Base-by-base conservation (phyloP, 2,113 vertebrate species). In the Cephalopterus ornatus region DNA sequence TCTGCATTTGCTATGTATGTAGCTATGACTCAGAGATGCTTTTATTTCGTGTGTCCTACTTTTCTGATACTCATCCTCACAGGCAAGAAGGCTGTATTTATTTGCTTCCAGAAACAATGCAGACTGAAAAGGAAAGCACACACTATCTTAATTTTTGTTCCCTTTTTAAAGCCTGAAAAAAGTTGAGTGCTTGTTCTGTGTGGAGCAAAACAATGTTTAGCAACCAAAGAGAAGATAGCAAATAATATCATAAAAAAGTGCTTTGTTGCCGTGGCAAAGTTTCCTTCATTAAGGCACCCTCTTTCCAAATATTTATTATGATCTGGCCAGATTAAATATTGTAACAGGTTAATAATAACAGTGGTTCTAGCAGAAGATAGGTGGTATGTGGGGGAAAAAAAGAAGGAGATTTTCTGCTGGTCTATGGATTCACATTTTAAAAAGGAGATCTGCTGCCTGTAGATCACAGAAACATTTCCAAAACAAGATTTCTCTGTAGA, bases 11-110 rank as follows among this genome's bases (percentile, higher is more conserved):
- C 78, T 7, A 21, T 82, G 53, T 75, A 23, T 33, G 46, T 52
- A 88, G 62, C 52, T 92, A 83, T 96, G 95, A 97, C 78, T 95
- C 95, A 95, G 89, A 55, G 63, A 50, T 77, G 71, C 42, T 88
- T 97, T 88, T 93, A 85, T 88, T 95, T 75, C 62, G 9, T 73
- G 47, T 89, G 89, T 83, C 85, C 93, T 96, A 95, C 85, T 93
- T 82, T 94, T 85, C 75, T 74, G 76, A 85, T 88, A 88, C 28
- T 88, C 35, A 63, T 78, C 15, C 41, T 93, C 68, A n/a, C 15
- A 88, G 61, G 16, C 53, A 93, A 70, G 81, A 65, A 53, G 41
- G 26, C 8, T 74, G 37, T 70, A 37, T 90, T 85, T 92, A 23
- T 95, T 72, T 88, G 27, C 52, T 84, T 91, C 47, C 68, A 37